Conservation (phyloP, 2,113 vertebrate species). For the Lycaon pictus region DNA sequence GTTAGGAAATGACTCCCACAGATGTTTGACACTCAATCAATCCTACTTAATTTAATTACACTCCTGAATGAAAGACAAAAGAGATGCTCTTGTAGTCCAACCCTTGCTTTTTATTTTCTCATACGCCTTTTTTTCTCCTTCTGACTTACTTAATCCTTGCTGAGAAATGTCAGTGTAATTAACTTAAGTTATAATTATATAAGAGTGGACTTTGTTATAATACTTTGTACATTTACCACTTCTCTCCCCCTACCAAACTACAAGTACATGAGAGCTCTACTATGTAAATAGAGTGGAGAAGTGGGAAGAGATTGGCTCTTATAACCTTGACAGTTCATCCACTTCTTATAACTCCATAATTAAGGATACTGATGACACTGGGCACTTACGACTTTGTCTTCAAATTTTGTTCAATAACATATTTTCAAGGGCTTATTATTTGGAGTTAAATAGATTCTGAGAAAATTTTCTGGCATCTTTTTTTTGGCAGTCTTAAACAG, state of each 20-base stretch:
- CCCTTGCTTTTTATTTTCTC: slow-evolving; percentile 77
- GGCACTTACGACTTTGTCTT: slow-evolving; percentile 16
- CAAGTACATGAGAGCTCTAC: slow-evolving; percentile 7
- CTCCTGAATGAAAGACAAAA: slow-evolving; percentile 80
- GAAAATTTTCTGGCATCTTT: neutral
- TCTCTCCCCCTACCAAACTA: slow-evolving; percentile 19
- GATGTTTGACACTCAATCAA: slow-evolving; percentile 84
- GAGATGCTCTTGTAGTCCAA: slow-evolving; percentile 67
- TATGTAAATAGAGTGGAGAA: neutral
- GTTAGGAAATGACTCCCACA: slow-evolving; percentile 84
- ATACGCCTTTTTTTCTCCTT: slow-evolving; percentile 3
- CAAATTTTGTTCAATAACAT: slow-evolving; percentile 50
- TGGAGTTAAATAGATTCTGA: slow-evolving; percentile 43
- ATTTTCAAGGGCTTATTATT: slow-evolving; percentile 54
- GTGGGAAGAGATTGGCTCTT: slow-evolving; percentile 42
- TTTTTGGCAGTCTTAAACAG: neutral
- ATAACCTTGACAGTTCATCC: slow-evolving; percentile 32
- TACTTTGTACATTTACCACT: slow-evolving; percentile 60
- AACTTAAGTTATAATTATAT: slow-evolving; percentile 79
- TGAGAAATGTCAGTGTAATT: slow-evolving; percentile 82
- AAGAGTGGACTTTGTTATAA: slow-evolving; percentile 76
- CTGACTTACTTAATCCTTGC: slow-evolving; percentile 77
- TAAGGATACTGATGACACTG: slow-evolving; percentile 42
- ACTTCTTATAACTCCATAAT: slow-evolving; percentile 48
- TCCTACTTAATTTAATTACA: slow-evolving; percentile 86